These are phyloP conservation scores for Hydroisotoma schaefferi DNA, from an alignment of 2,888 invertebrate genomes.

Conservation along the genomic window DNA sequence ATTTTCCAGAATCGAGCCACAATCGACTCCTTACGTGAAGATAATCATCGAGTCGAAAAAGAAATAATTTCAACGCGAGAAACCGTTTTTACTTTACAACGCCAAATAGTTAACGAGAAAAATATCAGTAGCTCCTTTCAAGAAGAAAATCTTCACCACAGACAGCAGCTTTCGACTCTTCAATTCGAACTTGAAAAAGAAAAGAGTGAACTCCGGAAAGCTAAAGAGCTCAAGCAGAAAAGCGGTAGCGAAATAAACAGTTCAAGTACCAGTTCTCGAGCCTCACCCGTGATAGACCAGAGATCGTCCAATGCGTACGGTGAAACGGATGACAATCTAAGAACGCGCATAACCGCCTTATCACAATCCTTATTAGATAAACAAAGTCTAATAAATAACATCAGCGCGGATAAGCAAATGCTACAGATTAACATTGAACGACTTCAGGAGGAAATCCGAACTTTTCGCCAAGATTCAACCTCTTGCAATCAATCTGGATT, in stretches of 20 bases:
- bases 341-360: slow-evolving; percentile 45
- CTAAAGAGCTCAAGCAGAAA: slow-evolving; percentile 32
- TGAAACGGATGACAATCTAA: slow-evolving; percentile 27
- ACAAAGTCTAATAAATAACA: slow-evolving; percentile 46
- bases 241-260: slow-evolving; percentile 17
- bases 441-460: slow-evolving; percentile 39
- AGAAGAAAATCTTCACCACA: slow-evolving; percentile 46
- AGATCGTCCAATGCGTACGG: not conserved
- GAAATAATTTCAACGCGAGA: slow-evolving; percentile 37
- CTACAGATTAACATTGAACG: slow-evolving; percentile 46
- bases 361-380: slow-evolving; percentile 47
- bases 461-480: slow-evolving; percentile 14
- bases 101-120: slow-evolving; percentile 33
- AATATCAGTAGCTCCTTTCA: slow-evolving; percentile 34
- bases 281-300: not conserved
- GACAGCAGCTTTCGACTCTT: slow-evolving; percentile 43
- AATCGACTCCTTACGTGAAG: slow-evolving; percentile 50
- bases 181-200: slow-evolving; percentile 44
- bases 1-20: slow-evolving; percentile 54
- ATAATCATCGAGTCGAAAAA: slow-evolving; percentile 40
- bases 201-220: slow-evolving; percentile 36
- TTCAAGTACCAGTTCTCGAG: not conserved
- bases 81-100: slow-evolving; percentile 29
- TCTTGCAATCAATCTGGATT: slow-evolving; percentile 30
- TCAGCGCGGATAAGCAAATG: slow-evolving; percentile 48